phyloP scores from a whole-genome alignment of 2,888 invertebrate species.

The Callinectes sapidus region DNA sequence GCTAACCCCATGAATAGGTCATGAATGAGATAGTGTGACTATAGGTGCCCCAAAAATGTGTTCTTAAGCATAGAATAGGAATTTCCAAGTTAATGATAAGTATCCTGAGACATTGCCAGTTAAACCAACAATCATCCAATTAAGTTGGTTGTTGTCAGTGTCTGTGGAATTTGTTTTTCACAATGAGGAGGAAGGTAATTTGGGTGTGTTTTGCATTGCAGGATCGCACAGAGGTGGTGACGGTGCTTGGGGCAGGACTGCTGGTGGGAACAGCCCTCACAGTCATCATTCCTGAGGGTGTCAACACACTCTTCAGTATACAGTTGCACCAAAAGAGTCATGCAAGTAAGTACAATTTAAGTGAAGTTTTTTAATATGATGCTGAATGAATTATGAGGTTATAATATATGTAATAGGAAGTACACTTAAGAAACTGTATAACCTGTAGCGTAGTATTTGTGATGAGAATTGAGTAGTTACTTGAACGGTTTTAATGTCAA shows the following conservation, averaged over 20 bases:
- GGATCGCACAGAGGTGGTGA: slow-evolving; percentile 95
- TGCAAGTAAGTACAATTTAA: not conserved
- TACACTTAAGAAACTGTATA: not conserved
- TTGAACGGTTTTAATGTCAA: not conserved
- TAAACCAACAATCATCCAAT: too few relatives aligned
- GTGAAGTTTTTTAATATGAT: not conserved
- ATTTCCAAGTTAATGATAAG: too few relatives aligned
- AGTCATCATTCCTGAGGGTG: slow-evolving; percentile 99
- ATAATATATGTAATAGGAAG: not conserved
- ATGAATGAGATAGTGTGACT: too few relatives aligned
- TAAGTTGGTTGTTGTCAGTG: not conserved
- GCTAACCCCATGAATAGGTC: too few relatives aligned
- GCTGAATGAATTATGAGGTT: not conserved
- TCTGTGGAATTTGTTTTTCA: not conserved
- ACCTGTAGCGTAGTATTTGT: not conserved
- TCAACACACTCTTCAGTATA: slow-evolving; percentile 83
- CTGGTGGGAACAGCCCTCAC: slow-evolving; percentile 97
- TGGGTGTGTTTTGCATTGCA: slow-evolving; percentile 77
- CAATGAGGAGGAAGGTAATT: not conserved
- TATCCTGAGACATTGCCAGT: too few relatives aligned
- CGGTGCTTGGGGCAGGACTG: slow-evolving; percentile 96
- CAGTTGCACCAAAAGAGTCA: slow-evolving; percentile 39
- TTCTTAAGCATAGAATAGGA: too few relatives aligned
- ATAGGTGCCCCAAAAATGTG: too few relatives aligned
- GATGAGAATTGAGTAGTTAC: not conserved